phyloP scores from a whole-genome alignment of 1,140 invertebrate species.

The Hermatobates lingyangjiaoensis region DNA sequence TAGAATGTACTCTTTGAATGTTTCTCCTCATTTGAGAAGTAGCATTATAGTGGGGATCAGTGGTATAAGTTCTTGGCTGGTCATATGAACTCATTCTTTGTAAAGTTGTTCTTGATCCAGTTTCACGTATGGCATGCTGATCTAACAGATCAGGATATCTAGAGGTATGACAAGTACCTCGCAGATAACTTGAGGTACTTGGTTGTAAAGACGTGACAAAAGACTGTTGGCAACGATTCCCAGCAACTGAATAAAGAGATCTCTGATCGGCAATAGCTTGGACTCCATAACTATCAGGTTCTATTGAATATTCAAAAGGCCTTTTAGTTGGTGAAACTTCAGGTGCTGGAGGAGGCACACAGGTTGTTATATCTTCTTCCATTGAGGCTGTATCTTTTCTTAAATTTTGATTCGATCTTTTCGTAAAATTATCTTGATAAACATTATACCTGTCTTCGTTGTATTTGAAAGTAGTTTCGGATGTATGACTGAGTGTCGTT shows the following conservation, averaged over 20 bases:
- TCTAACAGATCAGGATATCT: slow-evolving; percentile 42
- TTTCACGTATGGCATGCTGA: slow-evolving; percentile 29
- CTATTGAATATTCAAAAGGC: too few relatives aligned
- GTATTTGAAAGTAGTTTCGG: slow-evolving; percentile 20
- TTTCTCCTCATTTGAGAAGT: slow-evolving; percentile 5
- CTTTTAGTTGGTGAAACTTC: slow-evolving; percentile 14
- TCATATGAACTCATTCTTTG: slow-evolving; percentile 3
- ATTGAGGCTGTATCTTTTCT: too few relatives aligned
- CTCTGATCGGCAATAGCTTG: too few relatives aligned
- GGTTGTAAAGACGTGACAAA: slow-evolving; percentile 53
- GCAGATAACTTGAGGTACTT: slow-evolving; percentile 35
- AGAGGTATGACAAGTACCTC: too few relatives aligned
- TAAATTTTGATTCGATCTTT: too few relatives aligned
- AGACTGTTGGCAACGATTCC: slow-evolving; percentile 40
- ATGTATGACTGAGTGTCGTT: not conserved
- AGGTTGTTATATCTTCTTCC: slow-evolving; percentile 19
- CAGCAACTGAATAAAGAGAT: slow-evolving; percentile 53
- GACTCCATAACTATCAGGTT: not conserved
- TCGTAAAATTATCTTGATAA: too few relatives aligned
- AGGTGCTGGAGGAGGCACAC: slow-evolving; percentile 30
- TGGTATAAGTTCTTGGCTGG: slow-evolving; percentile 12
- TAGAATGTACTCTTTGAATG: slow-evolving; percentile 24
- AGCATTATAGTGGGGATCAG: slow-evolving; percentile 8
- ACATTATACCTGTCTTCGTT: too few relatives aligned
- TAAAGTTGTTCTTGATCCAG: slow-evolving; percentile 1